Conservation (phyloP, 2,797 vertebrate genomes). For the Hafferia zeledoni region DNA sequence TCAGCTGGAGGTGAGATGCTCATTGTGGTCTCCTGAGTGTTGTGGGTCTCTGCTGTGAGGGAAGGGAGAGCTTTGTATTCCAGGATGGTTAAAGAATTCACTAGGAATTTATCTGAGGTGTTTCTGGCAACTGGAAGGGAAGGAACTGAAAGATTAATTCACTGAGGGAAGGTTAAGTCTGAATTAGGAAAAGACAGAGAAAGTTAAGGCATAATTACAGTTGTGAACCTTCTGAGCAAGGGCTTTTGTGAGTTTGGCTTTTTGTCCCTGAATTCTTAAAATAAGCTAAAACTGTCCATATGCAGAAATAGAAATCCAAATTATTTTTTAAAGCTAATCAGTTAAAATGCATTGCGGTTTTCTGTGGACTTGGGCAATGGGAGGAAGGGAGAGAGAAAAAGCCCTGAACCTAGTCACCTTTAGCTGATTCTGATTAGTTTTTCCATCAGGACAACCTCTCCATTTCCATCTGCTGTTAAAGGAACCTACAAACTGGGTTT, state of each 20-base stretch:
- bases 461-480: background rate
- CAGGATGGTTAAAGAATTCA: background rate
- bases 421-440: background rate
- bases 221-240: background rate
- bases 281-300: background rate
- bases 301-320: fast-evolving
- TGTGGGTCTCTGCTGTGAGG: background rate
- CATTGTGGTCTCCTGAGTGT: fast-evolving
- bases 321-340: background rate
- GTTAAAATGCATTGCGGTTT: background rate
- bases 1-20: background rate
- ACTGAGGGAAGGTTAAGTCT: background rate
- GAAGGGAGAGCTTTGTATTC: background rate
- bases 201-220: background rate
- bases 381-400: background rate
- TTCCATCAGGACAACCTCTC: background rate
- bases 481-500: background rate
- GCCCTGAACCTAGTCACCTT: background rate
- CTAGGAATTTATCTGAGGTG: background rate
- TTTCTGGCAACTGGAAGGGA: background rate
- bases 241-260: background rate
- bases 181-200: background rate
- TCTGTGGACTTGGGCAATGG: fast-evolving
- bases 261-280: background rate
- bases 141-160: background rate